Evolutionary conservation across 2,888 invertebrate species (phyloP).

Genomic region (Agrochola lychnidis): DNA sequence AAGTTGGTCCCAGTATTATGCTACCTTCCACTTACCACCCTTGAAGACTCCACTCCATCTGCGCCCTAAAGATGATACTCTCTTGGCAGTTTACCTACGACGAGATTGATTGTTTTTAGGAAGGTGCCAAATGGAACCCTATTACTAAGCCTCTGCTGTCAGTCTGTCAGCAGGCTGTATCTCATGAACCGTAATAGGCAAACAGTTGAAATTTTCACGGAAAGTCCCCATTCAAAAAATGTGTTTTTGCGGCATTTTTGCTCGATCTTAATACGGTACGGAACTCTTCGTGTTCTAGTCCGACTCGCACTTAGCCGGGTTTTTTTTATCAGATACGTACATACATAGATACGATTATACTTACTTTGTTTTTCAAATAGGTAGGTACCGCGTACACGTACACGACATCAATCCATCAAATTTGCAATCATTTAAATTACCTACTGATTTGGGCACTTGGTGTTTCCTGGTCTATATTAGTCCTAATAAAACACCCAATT

Average conservation of each 20-base stretch:
- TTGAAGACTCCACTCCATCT: neutral
- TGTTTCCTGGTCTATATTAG: neutral
- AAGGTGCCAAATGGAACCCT: too few relatives aligned
- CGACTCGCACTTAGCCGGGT: neutral
- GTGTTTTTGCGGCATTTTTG: too few relatives aligned
- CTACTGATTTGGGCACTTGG: neutral
- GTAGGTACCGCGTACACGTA: neutral
- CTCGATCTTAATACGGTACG: too few relatives aligned
- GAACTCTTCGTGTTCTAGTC: too few relatives aligned
- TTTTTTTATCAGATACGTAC: neutral
- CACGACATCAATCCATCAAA: neutral
- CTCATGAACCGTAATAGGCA: too few relatives aligned
- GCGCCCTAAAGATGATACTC: neutral
- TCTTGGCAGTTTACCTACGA: neutral
- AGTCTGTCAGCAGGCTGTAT: too few relatives aligned
- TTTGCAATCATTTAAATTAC: neutral
- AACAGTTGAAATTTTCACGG: too few relatives aligned
- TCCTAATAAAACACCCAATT: slow-evolving; percentile 51
- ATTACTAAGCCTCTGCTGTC: too few relatives aligned
- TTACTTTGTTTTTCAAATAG: neutral
- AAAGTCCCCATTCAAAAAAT: too few relatives aligned
- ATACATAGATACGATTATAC: neutral
- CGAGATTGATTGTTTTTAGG: neutral
- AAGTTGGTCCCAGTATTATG: neutral
- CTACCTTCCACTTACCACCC: neutral